Conservation (phyloP, 2,113 vertebrate species). For the Callaeas wilsoni region DNA sequence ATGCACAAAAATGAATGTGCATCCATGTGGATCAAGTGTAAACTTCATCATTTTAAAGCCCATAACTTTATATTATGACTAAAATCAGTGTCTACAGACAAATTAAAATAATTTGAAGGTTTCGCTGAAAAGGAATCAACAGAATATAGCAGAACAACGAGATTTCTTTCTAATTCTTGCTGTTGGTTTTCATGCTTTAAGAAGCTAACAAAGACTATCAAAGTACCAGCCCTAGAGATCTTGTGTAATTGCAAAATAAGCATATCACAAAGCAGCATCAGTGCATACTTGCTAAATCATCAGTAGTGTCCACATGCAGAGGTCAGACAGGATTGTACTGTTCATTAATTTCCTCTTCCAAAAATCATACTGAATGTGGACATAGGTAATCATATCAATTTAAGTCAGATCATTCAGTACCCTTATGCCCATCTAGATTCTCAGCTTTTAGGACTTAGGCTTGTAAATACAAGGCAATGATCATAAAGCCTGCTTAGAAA, state of each 20-base stretch:
- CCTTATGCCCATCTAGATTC: neutral
- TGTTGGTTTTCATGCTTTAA: neutral
- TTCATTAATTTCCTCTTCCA: neutral
- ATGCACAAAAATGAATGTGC: neutral
- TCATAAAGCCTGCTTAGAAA: neutral
- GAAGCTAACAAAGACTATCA: neutral
- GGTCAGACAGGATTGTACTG: neutral
- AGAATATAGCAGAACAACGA: neutral
- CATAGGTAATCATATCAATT: neutral
- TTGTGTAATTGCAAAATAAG: neutral
- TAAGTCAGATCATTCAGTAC: neutral
- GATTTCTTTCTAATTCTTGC: neutral
- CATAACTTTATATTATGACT: neutral
- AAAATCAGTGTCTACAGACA: neutral
- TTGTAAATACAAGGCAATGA: neutral
- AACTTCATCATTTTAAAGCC: neutral
- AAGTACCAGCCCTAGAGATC: neutral
- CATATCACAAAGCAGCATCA: neutral
- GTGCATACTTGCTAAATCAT: neutral
- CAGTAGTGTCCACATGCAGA: neutral
- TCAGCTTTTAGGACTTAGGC: neutral
- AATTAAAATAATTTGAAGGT: neutral
- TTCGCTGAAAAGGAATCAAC: neutral
- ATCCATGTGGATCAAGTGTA: accelerated
- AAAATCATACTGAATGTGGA: neutral